Evolutionary conservation across 2,797 vertebrate genomes (phyloP), one percentile per base, ranked within the genome.

Genomic region (Chelon labrosus): DNA sequence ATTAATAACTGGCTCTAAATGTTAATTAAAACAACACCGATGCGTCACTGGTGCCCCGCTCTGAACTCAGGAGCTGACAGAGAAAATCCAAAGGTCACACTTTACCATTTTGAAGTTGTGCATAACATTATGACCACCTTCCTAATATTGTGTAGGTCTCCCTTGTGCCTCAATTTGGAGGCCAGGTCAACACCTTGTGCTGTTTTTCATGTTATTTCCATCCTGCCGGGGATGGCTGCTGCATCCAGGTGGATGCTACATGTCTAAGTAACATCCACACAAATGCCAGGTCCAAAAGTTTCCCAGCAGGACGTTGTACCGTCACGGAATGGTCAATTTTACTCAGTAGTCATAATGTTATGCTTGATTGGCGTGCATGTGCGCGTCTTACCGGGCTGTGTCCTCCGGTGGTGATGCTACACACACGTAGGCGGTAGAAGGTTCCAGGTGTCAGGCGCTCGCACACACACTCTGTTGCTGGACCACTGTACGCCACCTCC

Each of bases 391-490:
- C 98, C 94, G 96, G 97, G 88, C 98, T 99, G 92, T 98, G 97
- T 58, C 98, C 98, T 3, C 97, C 97, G 22, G 96, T 97, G 88
- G 96, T 97, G 94, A 98, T 96, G 91, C 97, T 97, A 92, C 97
- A 97, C 31, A 97, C 95, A 53, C 97, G 96, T 66, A 99, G 95
- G 79, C 92, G 95, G 91, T 98, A 99, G 91, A 95, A 92, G 90
- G 96, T 98, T 85, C 96, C 96, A 46, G 97, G 96, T 83, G 96
- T 97, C 95, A 98, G 94, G 78, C 95, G 93, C 90, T 96, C 94
- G 85, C 96, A 97, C 68, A 94, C 92, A 83, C 96, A 96, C 79
- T 98, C 96, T 44, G 95, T 97, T 58, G 94, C 96, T 0, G 97
- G 95, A 55, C 98, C 98, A 19, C 96, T 97, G 76, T 98, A 99